Evolutionary conservation across 2,113 vertebrate species (phyloP).

Genomic region (Phalacrocorax brasilianus): DNA sequence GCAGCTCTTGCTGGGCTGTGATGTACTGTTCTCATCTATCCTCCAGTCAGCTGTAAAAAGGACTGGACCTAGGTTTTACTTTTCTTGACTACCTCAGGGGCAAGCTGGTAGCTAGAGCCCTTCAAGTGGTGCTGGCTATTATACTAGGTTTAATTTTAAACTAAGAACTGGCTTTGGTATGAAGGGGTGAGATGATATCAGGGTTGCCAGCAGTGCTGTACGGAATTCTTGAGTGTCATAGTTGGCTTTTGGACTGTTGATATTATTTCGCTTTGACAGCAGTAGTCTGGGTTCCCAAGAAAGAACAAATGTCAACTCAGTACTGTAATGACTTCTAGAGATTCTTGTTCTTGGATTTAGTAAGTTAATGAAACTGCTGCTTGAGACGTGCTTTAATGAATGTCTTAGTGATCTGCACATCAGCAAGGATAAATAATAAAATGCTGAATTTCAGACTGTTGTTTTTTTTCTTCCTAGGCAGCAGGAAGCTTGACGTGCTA

Average conservation of each 20-base stretch:
- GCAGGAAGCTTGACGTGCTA: neutral
- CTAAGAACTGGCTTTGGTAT: neutral
- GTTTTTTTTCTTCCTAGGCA: neutral
- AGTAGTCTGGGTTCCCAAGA: neutral
- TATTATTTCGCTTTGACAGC: conserved; percentile 14
- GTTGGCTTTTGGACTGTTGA: neutral
- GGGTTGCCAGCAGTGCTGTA: neutral
- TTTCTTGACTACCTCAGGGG: neutral
- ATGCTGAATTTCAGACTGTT: neutral
- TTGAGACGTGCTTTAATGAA: neutral
- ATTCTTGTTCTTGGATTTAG: conserved; percentile 24
- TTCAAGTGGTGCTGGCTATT: neutral
- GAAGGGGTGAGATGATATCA: neutral
- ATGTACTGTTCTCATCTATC: neutral
- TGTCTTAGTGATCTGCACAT: conserved; percentile 9
- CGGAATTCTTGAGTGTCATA: neutral
- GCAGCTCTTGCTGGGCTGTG: neutral
- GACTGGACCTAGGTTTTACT: neutral
- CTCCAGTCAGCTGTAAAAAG: neutral
- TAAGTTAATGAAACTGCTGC: conserved; percentile 12
- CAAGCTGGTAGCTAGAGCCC: neutral
- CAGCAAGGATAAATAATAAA: neutral
- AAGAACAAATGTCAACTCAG: neutral
- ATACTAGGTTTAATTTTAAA: neutral
- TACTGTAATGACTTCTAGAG: conserved; percentile 26